phyloP scores from a whole-genome alignment of 2,888 invertebrate genomes.

The Eupithecia subfuscata region DNA sequence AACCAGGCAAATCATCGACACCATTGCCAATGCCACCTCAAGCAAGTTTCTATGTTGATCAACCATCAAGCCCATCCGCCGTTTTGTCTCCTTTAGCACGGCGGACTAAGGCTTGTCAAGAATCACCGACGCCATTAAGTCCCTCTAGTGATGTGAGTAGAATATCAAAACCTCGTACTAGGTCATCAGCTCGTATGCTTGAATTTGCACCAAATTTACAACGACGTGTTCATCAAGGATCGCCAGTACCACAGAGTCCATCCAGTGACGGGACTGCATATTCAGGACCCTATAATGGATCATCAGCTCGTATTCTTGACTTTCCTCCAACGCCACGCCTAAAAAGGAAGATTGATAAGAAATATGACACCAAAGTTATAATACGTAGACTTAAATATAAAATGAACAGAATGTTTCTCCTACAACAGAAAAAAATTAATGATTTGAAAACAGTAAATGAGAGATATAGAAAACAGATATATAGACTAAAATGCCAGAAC shows the following conservation, averaged over 20 bases:
- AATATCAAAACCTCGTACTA: conserved; percentile 4
- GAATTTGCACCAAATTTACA: not conserved
- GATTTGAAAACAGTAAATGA: too few species aligned
- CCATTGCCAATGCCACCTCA: not conserved
- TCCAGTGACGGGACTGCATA: not conserved
- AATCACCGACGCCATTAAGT: not conserved
- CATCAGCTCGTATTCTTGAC: not conserved
- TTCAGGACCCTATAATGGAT: not conserved
- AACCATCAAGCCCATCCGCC: not conserved
- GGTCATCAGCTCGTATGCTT: not conserved
- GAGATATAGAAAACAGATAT: too few species aligned
- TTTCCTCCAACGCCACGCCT: not conserved
- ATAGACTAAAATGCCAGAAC: too few species aligned
- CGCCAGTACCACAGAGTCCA: not conserved
- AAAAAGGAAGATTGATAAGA: not conserved
- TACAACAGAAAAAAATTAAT: too few species aligned
- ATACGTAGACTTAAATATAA: too few species aligned
- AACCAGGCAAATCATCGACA: not conserved
- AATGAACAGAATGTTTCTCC: too few species aligned
- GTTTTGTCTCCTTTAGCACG: not conserved
- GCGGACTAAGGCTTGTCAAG: not conserved
- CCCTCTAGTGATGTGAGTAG: not conserved
- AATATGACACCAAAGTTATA: too few species aligned
- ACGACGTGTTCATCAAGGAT: not conserved
- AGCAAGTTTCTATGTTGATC: not conserved